phyloP scores from a whole-genome alignment of 2,113 vertebrate species.

The Bufo gargarizans region DNA sequence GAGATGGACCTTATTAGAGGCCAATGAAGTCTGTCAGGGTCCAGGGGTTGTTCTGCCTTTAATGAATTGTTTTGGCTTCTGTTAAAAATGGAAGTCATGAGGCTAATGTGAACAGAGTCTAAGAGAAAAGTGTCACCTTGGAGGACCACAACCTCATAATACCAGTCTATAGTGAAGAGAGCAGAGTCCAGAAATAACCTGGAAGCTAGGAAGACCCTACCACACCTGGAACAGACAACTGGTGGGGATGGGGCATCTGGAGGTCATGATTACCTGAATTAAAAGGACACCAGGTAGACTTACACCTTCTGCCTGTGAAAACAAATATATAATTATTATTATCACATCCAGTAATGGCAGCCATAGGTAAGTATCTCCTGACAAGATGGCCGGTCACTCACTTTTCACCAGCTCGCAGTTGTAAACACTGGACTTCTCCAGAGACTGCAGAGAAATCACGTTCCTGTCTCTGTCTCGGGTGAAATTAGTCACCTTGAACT shows the following conservation, averaged over 20 bases:
- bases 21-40: too few relatives aligned
- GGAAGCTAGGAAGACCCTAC: neutral
- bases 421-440: conserved; percentile 51
- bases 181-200: neutral
- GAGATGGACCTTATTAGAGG: too few relatives aligned
- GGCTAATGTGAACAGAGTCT: too few relatives aligned
- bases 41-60: too few relatives aligned
- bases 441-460: conserved; percentile 19
- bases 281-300: conserved; percentile 2
- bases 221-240: neutral
- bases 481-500: conserved; percentile 60
- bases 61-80: too few relatives aligned
- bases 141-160: too few relatives aligned
- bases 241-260: neutral
- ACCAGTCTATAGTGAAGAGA: too few relatives aligned
- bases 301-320: conserved; percentile 29
- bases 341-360: too few relatives aligned
- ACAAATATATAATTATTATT: neutral
- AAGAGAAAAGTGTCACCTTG: too few relatives aligned
- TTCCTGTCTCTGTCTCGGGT: conserved; percentile 7
- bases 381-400: neutral
- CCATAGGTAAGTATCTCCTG: too few relatives aligned
- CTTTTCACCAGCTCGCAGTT: conserved; percentile 49
- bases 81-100: too few relatives aligned
- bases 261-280: conserved; percentile 18